Base-by-base conservation (phyloP, 2,113 vertebrate species). In the Taxidea taxus region DNA sequence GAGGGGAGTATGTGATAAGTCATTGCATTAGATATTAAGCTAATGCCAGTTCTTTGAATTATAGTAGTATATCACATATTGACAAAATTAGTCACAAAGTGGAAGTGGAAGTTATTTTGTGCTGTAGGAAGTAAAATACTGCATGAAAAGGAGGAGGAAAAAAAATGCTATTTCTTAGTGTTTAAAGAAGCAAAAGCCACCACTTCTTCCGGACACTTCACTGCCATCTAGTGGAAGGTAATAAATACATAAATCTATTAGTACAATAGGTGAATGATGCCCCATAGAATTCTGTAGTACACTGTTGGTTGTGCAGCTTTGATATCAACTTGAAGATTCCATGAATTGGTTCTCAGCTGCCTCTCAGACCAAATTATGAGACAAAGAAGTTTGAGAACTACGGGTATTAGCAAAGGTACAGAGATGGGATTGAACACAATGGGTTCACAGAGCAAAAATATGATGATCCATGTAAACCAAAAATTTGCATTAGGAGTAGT, bases 161-260 rank as follows among this genome's bases (percentile, higher is more conserved):
- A n/a, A 47, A 37, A 89, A 34, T 10, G 23, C 5, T 91, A 51
- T 77, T 62, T 80, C 31, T 56, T 74, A 29, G 12, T 58, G 72
- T 94, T 44, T 31, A 27, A 54, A 84, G 62, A 56, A 64, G 68
- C 62, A 64, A 97, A 91, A 62, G 21, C 39, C 47, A 34, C 47
- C 14, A 80, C 27, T 87, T 89, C 47, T 14, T 96, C 42, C 2
- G 10, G 42, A 37, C 34, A 37, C 42, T 87, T 89, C 74, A 78
- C 47, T 90, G 95, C 90, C 56, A 85, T 51, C 81, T 84, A 64
- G 85, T 77, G 95, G 92, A 64, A 87, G 13, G 16, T 56, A 91
- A 75, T 37, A 64, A 66, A 37, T 14, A 74, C 12, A 60, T 10
- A 39, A 5, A 42, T 64, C 56, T 47, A n/a, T n/a, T 31, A 80